These are phyloP conservation scores for Amphiprion percula DNA, from an alignment of 2,113 vertebrate species.

Conservation along the genomic window DNA sequence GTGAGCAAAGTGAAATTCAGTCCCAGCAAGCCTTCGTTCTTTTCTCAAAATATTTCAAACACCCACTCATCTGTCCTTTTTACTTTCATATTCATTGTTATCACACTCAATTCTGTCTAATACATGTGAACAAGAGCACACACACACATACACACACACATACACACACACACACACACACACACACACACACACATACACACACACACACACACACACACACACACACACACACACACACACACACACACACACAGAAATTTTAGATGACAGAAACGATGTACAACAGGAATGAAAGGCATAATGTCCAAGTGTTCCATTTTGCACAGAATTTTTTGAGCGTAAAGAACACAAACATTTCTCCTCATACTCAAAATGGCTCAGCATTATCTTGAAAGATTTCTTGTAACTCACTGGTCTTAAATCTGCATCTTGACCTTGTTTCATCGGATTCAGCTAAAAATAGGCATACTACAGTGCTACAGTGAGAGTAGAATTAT, in stretches of 20 bases:
- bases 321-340: not conserved
- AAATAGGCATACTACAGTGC: slow-evolving; percentile 18
- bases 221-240: not conserved
- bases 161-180: not conserved
- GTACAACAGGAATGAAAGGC: not conserved
- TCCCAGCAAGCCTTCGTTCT: slow-evolving; percentile 27
- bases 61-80: slow-evolving; percentile 43
- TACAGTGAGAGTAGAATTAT: not conserved
- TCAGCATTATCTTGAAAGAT: slow-evolving; percentile 6
- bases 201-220: too few species aligned
- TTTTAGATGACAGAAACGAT: not conserved
- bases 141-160: not conserved
- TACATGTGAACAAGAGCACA: not conserved
- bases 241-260: not conserved
- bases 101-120: slow-evolving; percentile 3
- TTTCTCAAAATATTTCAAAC: slow-evolving; percentile 37
- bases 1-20: slow-evolving; percentile 51
- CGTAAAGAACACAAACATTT: not conserved
- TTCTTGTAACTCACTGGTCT: not conserved
- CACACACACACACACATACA: not conserved
- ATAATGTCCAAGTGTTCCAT: not conserved
- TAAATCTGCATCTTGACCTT: slow-evolving; percentile 23
- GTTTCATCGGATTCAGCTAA: slow-evolving; percentile 26
- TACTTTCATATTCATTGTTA: slow-evolving; percentile 23
- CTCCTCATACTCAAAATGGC: not conserved